These are phyloP conservation scores for Cygnus buccinator DNA, from an alignment of 2,113 vertebrate genomes.

Conservation along the genomic window DNA sequence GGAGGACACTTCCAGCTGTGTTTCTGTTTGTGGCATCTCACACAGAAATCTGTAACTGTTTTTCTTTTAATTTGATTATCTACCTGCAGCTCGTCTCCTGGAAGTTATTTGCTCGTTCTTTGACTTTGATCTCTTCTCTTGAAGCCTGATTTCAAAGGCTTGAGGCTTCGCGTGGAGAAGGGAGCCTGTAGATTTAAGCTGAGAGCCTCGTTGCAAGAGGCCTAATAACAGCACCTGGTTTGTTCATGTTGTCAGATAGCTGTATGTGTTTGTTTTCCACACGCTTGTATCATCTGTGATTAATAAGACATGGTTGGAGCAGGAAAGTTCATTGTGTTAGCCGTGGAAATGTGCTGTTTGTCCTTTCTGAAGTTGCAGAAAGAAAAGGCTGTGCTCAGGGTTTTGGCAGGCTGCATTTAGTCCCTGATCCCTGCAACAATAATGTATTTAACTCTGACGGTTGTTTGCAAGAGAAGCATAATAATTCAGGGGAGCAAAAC, in stretches of 20 bases:
- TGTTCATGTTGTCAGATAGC: not conserved
- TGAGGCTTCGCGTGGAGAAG: not conserved
- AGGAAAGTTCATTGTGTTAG: not conserved
- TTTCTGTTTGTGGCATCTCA: not conserved
- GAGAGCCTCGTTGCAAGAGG: not conserved
- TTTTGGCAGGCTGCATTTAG: not conserved
- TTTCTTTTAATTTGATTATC: conserved; percentile 8
- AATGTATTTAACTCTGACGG: not conserved
- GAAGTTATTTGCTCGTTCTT: not conserved
- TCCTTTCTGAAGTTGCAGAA: not conserved
- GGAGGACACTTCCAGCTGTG: not conserved
- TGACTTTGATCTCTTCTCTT: not conserved
- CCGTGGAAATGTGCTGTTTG: not conserved
- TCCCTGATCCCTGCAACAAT: not conserved
- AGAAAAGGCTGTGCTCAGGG: not conserved
- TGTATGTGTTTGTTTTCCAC: not conserved
- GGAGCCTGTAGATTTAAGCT: not conserved
- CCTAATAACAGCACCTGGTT: not conserved
- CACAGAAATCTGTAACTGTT: not conserved
- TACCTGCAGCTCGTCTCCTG: not conserved
- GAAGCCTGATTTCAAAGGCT: not conserved
- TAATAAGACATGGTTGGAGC: not conserved
- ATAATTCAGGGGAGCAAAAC: not conserved
- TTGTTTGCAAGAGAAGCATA: not conserved
- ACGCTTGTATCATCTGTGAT: not conserved